These are phyloP conservation scores for Myrmophylax atrothorax DNA, from an alignment of 2,113 vertebrate genomes.

Conservation along the genomic window DNA sequence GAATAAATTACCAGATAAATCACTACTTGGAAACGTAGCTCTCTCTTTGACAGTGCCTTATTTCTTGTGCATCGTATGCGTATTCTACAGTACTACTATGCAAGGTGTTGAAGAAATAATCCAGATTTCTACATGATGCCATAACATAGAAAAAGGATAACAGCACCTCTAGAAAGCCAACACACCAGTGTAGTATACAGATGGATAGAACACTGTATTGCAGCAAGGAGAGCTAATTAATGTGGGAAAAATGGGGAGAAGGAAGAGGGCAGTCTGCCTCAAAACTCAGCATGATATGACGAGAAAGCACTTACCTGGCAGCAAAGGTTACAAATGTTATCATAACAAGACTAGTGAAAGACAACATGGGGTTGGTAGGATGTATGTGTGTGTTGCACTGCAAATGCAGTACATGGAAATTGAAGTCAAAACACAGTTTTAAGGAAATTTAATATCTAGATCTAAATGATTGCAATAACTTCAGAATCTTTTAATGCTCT, in stretches of 20 bases:
- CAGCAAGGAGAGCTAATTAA: not conserved
- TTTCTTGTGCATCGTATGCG: not conserved
- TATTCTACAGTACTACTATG: not conserved
- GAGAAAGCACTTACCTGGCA: not conserved
- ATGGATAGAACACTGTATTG: not conserved
- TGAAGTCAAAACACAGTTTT: not conserved
- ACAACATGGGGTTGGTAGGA: not conserved
- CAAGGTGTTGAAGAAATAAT: not conserved
- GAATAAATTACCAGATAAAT: constrained; percentile 44
- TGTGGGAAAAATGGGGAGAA: not conserved
- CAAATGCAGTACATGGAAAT: not conserved
- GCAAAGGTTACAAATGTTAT: not conserved
- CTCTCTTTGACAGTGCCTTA: not conserved
- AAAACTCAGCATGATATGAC: not conserved
- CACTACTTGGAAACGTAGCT: not conserved
- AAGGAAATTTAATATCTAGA: not conserved
- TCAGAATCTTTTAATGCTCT: not conserved
- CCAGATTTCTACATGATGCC: not conserved
- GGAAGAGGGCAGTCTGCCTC: not conserved
- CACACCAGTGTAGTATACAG: not conserved
- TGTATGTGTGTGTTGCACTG: not conserved
- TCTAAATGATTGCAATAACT: not conserved
- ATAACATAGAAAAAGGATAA: not conserved
- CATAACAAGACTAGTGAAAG: not conserved
- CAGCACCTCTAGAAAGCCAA: not conserved